Conservation (phyloP, 2,888 invertebrate species). For the Microctonus brassicae region DNA sequence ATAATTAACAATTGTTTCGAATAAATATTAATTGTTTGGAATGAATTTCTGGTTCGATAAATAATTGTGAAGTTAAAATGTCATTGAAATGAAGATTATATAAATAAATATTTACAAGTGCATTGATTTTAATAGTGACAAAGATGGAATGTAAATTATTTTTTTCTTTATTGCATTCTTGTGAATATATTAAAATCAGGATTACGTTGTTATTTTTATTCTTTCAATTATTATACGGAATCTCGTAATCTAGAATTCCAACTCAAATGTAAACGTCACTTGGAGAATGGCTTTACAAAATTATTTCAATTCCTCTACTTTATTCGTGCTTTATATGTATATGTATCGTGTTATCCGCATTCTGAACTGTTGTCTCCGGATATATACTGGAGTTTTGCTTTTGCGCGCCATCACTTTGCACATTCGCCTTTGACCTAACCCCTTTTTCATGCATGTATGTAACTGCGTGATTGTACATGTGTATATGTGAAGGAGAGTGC, state of each 20-base stretch:
- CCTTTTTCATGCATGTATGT: not conserved
- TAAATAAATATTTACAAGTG: no score
- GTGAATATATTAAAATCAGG: not conserved
- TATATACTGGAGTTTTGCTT: not conserved
- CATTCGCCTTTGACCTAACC: not conserved
- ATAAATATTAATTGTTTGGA: no score
- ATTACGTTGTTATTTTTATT: slow-evolving; percentile 32
- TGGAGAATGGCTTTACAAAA: slow-evolving; percentile 51
- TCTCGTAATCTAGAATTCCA: slow-evolving; percentile 65
- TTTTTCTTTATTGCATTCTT: not conserved
- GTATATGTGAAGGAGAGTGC: not conserved
- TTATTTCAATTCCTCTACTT: slow-evolving; percentile 46
- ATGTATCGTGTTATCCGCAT: not conserved
- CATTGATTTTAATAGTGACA: no score
- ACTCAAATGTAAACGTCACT: slow-evolving; percentile 56
- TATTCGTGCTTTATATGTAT: not conserved
- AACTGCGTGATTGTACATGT: not conserved
- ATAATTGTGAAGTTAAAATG: no score
- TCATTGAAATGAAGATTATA: no score
- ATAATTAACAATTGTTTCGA: no score
- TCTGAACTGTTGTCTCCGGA: slow-evolving; percentile 18
- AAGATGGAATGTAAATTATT: not conserved
- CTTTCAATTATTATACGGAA: slow-evolving; percentile 50
- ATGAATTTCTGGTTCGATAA: no score
- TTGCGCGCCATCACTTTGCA: not conserved